Evolutionary conservation across 2,888 invertebrate genomes (phyloP), one percentile per base, ranked within the genome.

Genomic region (Darwinula stevensoni): DNA sequence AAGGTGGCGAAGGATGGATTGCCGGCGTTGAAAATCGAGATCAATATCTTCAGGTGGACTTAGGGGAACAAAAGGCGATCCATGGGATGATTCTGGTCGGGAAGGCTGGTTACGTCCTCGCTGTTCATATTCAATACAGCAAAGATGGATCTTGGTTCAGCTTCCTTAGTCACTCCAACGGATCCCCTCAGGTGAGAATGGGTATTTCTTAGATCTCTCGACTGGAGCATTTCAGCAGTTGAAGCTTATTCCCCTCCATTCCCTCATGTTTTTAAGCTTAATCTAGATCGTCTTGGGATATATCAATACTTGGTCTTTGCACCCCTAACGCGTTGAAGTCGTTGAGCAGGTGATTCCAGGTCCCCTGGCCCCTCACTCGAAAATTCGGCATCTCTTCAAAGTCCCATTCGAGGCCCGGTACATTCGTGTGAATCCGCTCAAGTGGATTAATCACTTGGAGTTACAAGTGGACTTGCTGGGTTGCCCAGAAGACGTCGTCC

Each of bases 311-410:
- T n/a, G n/a, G n/a, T n/a, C n/a, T n/a, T n/a, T n/a, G n/a, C n/a
- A n/a, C n/a, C n/a, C n/a, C n/a, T n/a, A n/a, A n/a, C n/a, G n/a
- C n/a, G n/a, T n/a, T n/a, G n/a, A n/a, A n/a, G n/a, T n/a, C n/a
- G n/a, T n/a, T n/a, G n/a, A n/a, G n/a, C n/a, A 68, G 66, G 47
- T 65, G 17, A 74, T 78, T 53, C 61, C 65, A 40, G 78, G 75
- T 0, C 70, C 74, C 2, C 48, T 62, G 11, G 65, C 67, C 47
- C 52, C 58, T 26, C 53, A 48, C 1, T 55, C 55, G 1, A 58
- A 64, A 0, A 53, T 63, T 1, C 56, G 60, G 42, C 64, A 70
- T 41, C 57, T 66, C 42, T 67, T 82, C 37, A 51, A 59, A 14
- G 54, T 59, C 3, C 74, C 78, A 0, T 57, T 80, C 31, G 74